Percentiles rank a stretch among this genome's conserved stretches.
These are phyloP conservation scores for Cuniculus paca DNA, from an alignment of 2,797 vertebrate species.

Conservation along the genomic window DNA sequence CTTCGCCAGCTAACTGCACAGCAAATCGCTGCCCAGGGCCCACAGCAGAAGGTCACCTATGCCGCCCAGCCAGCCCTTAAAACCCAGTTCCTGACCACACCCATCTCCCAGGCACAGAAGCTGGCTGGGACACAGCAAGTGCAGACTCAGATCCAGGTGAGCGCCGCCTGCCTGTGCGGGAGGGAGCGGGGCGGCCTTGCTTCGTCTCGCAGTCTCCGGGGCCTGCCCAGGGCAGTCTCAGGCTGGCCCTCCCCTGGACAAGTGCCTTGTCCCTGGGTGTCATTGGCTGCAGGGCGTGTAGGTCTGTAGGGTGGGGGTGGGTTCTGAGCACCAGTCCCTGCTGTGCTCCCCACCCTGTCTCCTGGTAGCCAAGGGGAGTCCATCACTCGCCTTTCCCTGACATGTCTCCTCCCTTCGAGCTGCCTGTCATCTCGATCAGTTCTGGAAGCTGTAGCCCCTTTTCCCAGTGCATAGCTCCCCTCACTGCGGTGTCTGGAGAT, in stretches of 20 bases:
- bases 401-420: no score
- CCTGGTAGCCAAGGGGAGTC: no score
- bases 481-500: background rate
- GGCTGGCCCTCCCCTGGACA: background rate
- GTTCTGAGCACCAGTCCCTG: background rate
- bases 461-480: background rate
- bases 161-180: background rate
- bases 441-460: background rate
- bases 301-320: background rate
- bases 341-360: background rate
- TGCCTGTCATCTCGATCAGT: background rate
- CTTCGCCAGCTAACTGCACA: conserved; percentile 89
- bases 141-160: conserved; percentile 89
- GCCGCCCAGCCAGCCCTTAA: conserved; percentile 91
- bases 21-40: conserved; percentile 92
- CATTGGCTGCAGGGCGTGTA: background rate
- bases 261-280: background rate
- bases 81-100: conserved; percentile 92
- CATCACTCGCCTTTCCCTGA: background rate
- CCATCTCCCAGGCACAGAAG: conserved; percentile 92
- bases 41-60: conserved; percentile 91
- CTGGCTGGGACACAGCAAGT: conserved; percentile 85
- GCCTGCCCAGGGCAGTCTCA: background rate
- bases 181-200: background rate
- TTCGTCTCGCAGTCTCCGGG: background rate